A percentile compares a stretch with the other conserved stretches of the same genome.
phyloP scores from a whole-genome alignment of 2,113 vertebrate species.

The Callaeas wilsoni region DNA sequence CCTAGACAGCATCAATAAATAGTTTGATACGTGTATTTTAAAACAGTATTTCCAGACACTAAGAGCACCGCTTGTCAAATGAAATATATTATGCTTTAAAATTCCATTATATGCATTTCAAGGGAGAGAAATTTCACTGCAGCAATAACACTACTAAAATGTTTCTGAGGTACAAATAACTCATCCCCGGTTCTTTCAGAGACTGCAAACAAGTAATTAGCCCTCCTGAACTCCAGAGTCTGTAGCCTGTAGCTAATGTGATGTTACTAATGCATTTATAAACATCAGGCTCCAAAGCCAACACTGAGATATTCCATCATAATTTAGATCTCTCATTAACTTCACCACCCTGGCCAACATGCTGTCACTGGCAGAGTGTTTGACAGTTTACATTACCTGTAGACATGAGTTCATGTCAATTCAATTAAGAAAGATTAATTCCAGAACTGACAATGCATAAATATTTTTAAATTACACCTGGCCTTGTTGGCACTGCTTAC shows the following conservation, averaged over 20 bases:
- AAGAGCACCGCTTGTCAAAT: neutral
- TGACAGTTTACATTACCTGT: constrained; percentile 69
- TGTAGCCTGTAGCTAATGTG: constrained; percentile 32
- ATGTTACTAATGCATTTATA: constrained; percentile 59
- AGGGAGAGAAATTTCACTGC: neutral
- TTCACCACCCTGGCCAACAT: constrained; percentile 58
- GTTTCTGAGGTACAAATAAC: neutral
- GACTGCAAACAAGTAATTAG: constrained; percentile 47
- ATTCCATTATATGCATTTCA: neutral
- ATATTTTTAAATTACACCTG: constrained; percentile 69
- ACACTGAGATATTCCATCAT: constrained; percentile 43
- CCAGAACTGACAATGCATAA: constrained; percentile 67
- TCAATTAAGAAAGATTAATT: constrained; percentile 69
- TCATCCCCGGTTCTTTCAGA: neutral
- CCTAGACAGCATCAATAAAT: neutral
- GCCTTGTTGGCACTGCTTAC: constrained; percentile 53
- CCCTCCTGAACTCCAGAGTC: constrained; percentile 12
- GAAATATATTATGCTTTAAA: neutral
- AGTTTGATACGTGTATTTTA: neutral
- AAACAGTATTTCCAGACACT: neutral
- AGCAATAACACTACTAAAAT: neutral
- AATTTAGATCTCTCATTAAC: constrained; percentile 62
- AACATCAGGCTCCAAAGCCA: constrained; percentile 54
- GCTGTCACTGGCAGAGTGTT: constrained; percentile 57
- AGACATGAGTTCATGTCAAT: constrained; percentile 60